phyloP scores from a whole-genome alignment of 1,140 invertebrate genomes.

The Sitophilus oryzae region DNA sequence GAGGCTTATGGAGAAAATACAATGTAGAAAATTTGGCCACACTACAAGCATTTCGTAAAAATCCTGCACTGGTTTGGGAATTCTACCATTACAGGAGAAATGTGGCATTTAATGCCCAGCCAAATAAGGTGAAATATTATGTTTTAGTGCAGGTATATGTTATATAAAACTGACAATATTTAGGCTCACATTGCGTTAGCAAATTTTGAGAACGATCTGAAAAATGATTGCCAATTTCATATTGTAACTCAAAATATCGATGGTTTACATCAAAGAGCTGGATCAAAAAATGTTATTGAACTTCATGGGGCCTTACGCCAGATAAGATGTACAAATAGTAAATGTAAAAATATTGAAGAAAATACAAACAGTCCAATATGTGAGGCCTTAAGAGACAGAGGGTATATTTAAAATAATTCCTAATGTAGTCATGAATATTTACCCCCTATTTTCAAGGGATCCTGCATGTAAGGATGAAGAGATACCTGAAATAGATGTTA shows the following conservation, averaged over 20 bases:
- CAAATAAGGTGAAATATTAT: constrained; percentile 46
- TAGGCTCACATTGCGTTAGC: constrained; percentile 80
- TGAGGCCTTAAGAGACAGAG: constrained; percentile 50
- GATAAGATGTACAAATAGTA: constrained; percentile 71
- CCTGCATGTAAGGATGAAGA: constrained; percentile 43
- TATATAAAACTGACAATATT: no score
- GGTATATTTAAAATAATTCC: constrained; percentile 42
- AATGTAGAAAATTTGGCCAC: constrained; percentile 48
- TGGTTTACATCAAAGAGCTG: constrained; percentile 77
- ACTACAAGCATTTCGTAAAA: constrained; percentile 48
- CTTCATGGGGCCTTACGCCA: constrained; percentile 84
- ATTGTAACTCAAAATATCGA: constrained; percentile 94
- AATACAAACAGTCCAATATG: constrained; percentile 83
- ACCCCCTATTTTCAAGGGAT: constrained; percentile 23
- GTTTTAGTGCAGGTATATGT: constrained; percentile 2
- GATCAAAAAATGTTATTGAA: constrained; percentile 74
- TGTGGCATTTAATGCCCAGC: constrained; percentile 49
- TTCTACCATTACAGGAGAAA: constrained; percentile 55
- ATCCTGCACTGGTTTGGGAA: constrained; percentile 53
- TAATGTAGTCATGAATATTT: constrained; percentile 1
- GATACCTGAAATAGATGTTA: constrained; percentile 56
- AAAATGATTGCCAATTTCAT: constrained; percentile 54
- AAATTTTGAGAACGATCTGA: constrained; percentile 61
- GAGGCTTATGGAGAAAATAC: constrained; percentile 68
- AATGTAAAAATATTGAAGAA: constrained; percentile 62